Base-by-base conservation (phyloP, 53 echinoderm and acorn worm species). In the Glandiceps talaboti region DNA sequence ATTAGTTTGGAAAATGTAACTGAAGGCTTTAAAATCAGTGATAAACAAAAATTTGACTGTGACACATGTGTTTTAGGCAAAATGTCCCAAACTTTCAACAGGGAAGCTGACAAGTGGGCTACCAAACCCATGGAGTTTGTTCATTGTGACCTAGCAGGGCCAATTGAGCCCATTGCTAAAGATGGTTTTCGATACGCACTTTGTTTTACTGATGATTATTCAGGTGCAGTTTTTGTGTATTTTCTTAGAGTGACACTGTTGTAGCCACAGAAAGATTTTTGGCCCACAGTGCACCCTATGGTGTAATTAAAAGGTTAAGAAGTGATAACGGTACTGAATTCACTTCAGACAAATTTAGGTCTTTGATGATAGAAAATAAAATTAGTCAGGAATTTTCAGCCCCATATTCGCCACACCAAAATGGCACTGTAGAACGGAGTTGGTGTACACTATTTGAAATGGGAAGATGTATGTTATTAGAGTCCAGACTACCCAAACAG, bases 371-470 rank as follows among this genome's bases (percentile, higher is more conserved):
- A 10, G 27, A 1, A 20, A 32, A 28, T 26, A 33, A 33, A 27
- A 80, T 80, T 26, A 80, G 45, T 32, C 80, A 80, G 29, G 33
- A 32, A 1, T 26, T 28, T 1, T 80, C 80, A 27, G 32, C 80
- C 12, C 80, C 80, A 1, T 33, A 80, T 33, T 80, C 33, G 1
- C 80, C 80, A 1, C 80, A 80, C 45, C 80, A 80, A 80, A 80
- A 80, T 28, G 80, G 80, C 64, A 80, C 80, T 10, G 80, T 33
- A 29, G 80, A 80, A 27, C 32, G 80, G n/a, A n/a, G n/a, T n/a
- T 80, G 80, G 80, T 29, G 33, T 25, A 80, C 80, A 30, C 77
- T 33, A 30, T 80, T 84, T 73, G 84, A 84, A 73, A 84, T 84
- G 84, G 83, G 73, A 30, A 78, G 78, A 77, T 72, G 83, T 29